These are phyloP conservation scores for Phrynosoma platyrhinos DNA, from an alignment of 2,113 vertebrate species.

Conservation along the genomic window DNA sequence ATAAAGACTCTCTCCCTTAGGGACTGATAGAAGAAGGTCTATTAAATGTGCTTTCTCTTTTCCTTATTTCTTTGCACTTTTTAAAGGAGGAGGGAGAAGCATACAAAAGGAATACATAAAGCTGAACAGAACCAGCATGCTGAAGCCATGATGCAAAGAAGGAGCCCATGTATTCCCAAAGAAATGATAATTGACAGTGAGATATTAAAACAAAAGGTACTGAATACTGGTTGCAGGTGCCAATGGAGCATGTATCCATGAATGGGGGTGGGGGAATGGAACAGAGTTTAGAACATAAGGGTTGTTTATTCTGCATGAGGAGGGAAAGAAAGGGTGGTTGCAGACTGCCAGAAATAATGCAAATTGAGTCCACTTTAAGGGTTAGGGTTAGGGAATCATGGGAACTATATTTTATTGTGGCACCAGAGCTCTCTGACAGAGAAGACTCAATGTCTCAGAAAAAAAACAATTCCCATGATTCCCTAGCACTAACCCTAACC, in stretches of 20 bases:
- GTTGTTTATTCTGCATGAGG: neutral
- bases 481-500: too few species aligned
- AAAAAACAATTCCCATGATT: too few species aligned
- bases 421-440: too few species aligned
- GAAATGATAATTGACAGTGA: neutral
- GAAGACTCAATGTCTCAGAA: too few species aligned
- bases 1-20: constrained; percentile 46
- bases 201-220: neutral
- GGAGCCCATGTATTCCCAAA: neutral
- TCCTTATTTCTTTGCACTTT: neutral
- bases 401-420: too few species aligned
- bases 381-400: too few species aligned
- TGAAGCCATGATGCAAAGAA: neutral
- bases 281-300: neutral
- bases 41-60: constrained; percentile 45
- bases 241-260: neutral
- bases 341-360: too few species aligned
- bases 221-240: neutral
- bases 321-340: too few species aligned
- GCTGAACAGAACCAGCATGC: constrained; percentile 20
- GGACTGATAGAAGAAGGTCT: constrained; percentile 46
- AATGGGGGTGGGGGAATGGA: neutral
- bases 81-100: neutral
- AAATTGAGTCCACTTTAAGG: too few species aligned
- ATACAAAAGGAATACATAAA: neutral